These are phyloP conservation scores for Amblyteles armatorius DNA, from an alignment of 2,888 invertebrate genomes.

Conservation along the genomic window DNA sequence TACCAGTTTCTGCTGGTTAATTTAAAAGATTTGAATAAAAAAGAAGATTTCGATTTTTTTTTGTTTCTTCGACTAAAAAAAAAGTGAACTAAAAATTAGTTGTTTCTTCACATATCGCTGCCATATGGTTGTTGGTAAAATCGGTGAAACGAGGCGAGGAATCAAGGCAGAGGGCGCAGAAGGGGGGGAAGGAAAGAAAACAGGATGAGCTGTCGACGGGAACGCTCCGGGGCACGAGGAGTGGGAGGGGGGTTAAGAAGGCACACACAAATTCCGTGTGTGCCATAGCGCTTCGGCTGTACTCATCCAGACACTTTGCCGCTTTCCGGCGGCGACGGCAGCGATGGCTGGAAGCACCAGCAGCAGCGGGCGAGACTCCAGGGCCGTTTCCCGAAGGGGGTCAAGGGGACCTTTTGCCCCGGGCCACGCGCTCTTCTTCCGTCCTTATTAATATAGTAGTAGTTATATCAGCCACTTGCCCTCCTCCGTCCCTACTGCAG, in stretches of 20 bases:
- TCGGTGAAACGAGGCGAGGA: background rate
- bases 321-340: slow-evolving; percentile 46
- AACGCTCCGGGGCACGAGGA: slow-evolving; percentile 4
- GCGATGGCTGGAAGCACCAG: slow-evolving; percentile 55
- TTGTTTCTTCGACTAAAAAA: too few species aligned
- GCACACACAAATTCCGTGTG: slow-evolving; percentile 33
- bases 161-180: background rate
- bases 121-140: background rate
- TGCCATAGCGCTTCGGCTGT: slow-evolving; percentile 22
- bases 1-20: too few species aligned
- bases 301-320: slow-evolving; percentile 38
- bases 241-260: background rate
- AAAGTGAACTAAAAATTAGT: background rate
- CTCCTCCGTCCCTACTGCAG: slow-evolving; percentile 9
- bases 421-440: slow-evolving; percentile 66
- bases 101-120: too few species aligned
- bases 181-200: slow-evolving; percentile 6
- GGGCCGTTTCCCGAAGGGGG: slow-evolving; percentile 79
- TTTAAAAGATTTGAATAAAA: too few species aligned
- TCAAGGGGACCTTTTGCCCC: slow-evolving; percentile 78
- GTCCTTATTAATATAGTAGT: slow-evolving; percentile 71
- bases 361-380: slow-evolving; percentile 72
- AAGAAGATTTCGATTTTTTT: too few species aligned
- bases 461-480: slow-evolving; percentile 22
- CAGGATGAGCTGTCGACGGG: slow-evolving; percentile 3